phyloP scores from a whole-genome alignment of 2,797 vertebrate genomes.

The Spea hammondii region DNA sequence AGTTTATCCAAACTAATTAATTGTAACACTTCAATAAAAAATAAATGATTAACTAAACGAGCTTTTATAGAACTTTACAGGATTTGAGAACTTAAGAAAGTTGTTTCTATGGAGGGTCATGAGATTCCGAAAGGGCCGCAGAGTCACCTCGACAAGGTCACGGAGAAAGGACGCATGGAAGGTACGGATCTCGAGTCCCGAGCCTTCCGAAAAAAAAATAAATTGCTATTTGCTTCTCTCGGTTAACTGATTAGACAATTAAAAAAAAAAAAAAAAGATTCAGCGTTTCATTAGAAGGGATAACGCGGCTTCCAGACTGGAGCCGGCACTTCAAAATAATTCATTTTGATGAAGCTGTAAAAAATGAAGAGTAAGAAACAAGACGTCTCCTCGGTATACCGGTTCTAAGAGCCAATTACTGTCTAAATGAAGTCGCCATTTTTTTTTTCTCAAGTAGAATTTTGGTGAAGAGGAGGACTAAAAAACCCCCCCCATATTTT shows the following conservation, averaged over 20 bases:
- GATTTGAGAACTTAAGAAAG: neutral
- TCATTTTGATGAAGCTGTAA: conserved; percentile 38
- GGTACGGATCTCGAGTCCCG: conserved; percentile 8
- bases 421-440: neutral
- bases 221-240: conserved; percentile 19
- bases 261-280: conserved; percentile 15
- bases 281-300: conserved; percentile 30
- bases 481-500: no score
- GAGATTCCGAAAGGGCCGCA: neutral
- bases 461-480: neutral
- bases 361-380: conserved; percentile 20
- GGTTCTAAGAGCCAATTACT: conserved; percentile 19
- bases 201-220: conserved; percentile 29
- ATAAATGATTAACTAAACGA: neutral
- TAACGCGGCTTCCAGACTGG: conserved; percentile 1
- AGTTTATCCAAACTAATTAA: conserved; percentile 32
- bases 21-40: conserved; percentile 30
- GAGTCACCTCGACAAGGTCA: conserved; percentile 23
- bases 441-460: neutral
- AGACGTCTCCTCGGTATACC: conserved; percentile 12
- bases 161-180: neutral
- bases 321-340: conserved; percentile 32
- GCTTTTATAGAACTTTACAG: neutral
- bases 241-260: conserved; percentile 24
- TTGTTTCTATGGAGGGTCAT: no score